Percentiles rank a stretch among this genome's conserved stretches.
Evolutionary conservation across 2,113 vertebrate species (phyloP).

Genomic region (Clarias magur): DNA sequence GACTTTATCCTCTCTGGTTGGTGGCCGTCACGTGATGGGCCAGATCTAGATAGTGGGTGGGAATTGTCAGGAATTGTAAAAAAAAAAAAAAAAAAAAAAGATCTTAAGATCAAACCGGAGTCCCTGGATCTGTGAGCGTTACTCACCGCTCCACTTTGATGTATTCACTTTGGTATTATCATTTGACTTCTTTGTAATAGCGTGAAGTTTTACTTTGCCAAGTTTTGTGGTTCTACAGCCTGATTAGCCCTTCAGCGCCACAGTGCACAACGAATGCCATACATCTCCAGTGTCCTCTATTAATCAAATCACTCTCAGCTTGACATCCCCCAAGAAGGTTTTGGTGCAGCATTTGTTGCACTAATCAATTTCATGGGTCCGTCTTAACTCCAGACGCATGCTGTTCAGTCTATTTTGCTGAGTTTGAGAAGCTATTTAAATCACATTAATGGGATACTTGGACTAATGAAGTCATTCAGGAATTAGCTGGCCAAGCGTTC

Average conservation of each 20-base stretch:
- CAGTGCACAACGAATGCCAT: not conserved
- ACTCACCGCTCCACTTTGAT: not conserved
- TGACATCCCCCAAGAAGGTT: conserved; percentile 46
- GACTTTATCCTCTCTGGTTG: not conserved
- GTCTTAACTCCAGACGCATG: conserved; percentile 56
- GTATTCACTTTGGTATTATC: no score
- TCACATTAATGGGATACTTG: conserved; percentile 64
- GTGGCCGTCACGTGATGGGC: not conserved
- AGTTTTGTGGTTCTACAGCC: not conserved
- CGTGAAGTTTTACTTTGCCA: not conserved
- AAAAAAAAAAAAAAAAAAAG: no score
- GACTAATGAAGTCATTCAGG: conserved; percentile 63
- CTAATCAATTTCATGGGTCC: conserved; percentile 58
- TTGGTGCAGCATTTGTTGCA: conserved; percentile 33
- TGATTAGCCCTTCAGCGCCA: not conserved
- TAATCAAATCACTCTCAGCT: conserved; percentile 54
- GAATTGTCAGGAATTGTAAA: not conserved
- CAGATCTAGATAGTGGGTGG: no score
- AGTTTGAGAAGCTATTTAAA: conserved; percentile 64
- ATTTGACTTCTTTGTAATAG: not conserved
- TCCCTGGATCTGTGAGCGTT: not conserved
- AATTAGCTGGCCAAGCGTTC: conserved; percentile 45
- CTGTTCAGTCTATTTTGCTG: conserved; percentile 61
- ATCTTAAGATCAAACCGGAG: not conserved
- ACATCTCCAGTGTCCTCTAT: conserved; percentile 50